phyloP scores from a whole-genome alignment of 2,797 vertebrate genomes.

The Cyclura pinguis region DNA sequence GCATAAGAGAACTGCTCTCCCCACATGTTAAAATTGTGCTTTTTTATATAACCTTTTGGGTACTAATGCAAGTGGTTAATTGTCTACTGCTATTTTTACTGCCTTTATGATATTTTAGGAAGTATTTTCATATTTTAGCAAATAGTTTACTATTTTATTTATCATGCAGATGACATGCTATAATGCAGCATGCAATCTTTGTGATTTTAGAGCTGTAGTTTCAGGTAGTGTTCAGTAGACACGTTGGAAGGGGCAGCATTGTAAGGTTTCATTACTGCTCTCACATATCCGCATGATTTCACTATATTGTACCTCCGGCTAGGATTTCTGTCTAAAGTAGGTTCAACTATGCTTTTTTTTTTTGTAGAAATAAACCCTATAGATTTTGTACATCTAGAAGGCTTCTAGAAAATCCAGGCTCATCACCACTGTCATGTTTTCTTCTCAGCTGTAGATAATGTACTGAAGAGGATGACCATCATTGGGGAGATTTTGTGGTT shows the following conservation, averaged over 20 bases:
- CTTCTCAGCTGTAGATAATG: constrained; percentile 86
- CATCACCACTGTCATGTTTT: background rate
- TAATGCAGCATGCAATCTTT: too few relatives aligned
- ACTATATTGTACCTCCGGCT: background rate
- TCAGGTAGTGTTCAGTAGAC: background rate
- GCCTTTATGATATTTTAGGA: too few relatives aligned
- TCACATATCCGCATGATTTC: background rate
- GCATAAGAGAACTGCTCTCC: too few relatives aligned
- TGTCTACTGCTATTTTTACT: too few relatives aligned
- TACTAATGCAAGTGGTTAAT: too few relatives aligned
- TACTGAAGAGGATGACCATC: constrained; percentile 94
- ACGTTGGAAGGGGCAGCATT: background rate
- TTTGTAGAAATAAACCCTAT: background rate
- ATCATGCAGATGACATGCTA: too few relatives aligned
- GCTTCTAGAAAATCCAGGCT: background rate
- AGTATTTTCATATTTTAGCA: too few relatives aligned
- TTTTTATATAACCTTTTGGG: too few relatives aligned
- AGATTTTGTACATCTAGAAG: background rate
- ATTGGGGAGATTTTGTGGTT: constrained; percentile 88
- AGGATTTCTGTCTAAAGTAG: background rate
- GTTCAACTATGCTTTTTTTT: background rate
- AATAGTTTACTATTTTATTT: too few relatives aligned
- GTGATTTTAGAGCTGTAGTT: too few relatives aligned
- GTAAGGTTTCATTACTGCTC: background rate
- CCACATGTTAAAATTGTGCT: too few relatives aligned